Evolutionary conservation across 2,888 invertebrate species (phyloP).

Genomic region (Cylindroiulus punctatus): DNA sequence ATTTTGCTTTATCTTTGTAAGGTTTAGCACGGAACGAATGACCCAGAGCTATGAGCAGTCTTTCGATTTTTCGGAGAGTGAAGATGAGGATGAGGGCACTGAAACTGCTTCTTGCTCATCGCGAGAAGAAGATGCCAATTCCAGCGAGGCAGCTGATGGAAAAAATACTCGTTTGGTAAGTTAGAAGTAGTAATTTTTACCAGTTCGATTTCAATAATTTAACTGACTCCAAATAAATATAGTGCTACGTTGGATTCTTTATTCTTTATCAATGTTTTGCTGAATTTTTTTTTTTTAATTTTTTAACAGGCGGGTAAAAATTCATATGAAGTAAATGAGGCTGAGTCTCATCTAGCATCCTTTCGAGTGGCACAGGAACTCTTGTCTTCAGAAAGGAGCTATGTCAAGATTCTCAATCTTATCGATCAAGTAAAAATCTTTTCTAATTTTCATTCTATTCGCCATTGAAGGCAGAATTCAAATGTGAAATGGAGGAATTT

Average conservation of each 20-base stretch:
- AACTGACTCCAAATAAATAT: neutral
- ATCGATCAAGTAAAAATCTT: constrained; percentile 70
- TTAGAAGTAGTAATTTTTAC: neutral
- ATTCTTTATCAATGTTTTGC: neutral
- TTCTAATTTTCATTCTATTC: neutral
- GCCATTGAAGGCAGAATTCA: neutral
- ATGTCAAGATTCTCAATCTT: constrained; percentile 72
- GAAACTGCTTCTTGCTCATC: constrained; percentile 56
- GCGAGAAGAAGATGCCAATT: constrained; percentile 52
- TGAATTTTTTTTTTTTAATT: neutral
- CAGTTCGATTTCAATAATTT: neutral
- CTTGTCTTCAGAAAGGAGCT: constrained; percentile 72
- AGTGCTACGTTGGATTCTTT: neutral
- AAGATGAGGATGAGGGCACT: constrained; percentile 66
- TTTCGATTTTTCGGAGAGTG: constrained; percentile 66
- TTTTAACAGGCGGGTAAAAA: neutral
- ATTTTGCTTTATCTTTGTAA: neutral
- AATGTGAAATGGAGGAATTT: neutral
- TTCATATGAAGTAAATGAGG: constrained; percentile 39
- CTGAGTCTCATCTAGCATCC: constrained; percentile 16
- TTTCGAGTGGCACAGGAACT: constrained; percentile 71
- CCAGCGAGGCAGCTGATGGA: neutral
- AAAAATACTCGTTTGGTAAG: constrained; percentile 11
- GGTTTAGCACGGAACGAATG: constrained; percentile 57
- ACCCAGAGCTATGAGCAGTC: constrained; percentile 55